Evolutionary conservation across 2,888 invertebrate genomes (phyloP), one percentile per base, ranked within the genome.

Genomic region (Thelaira solivaga): DNA sequence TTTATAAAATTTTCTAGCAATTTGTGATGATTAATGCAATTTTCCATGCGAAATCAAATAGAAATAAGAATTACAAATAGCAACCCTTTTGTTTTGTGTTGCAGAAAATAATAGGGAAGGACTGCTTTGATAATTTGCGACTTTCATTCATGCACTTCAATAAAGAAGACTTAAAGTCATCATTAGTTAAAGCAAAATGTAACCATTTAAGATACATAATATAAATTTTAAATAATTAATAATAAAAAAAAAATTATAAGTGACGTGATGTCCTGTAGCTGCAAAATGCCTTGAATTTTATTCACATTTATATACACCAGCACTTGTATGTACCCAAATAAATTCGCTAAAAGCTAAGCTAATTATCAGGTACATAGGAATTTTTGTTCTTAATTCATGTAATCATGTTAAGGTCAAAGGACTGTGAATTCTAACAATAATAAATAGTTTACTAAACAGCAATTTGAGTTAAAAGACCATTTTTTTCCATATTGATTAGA

Each of bases 21-120:
- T 76, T 72, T 76, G 72, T 72, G 62, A 76, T 76, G 76, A 76
- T 76, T 76, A 76, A 67, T 65, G 55, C 55, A 76, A 6, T 24
- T 39, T 59, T 59, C 4, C 22, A n/a, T 2, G 45, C 18, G 34
- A n/a, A 31, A 73, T 20, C 4, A 59, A 41, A 18, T 26, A 4
- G n/a, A n/a, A n/a, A n/a, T n/a, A n/a, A n/a, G n/a, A n/a, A 34
- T 43, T 41, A 34, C 57, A 73, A 71, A 57, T 41, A 49, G 57
- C 39, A 39, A 41, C 4, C 64, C 57, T 65, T 57, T 59, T 55
- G 45, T n/a, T 59, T 45, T 18, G 18, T 11, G 11, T 11, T 51
- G 29, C 18, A 41, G 16, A 8, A 10, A 39, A 57, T 20, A 2
- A 41, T 6, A 39, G n/a, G n/a, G n/a, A n/a, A n/a, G n/a, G 11